Evolutionary conservation across 2,888 invertebrate species (phyloP).

Genomic region (Eremobia ochroleuca): DNA sequence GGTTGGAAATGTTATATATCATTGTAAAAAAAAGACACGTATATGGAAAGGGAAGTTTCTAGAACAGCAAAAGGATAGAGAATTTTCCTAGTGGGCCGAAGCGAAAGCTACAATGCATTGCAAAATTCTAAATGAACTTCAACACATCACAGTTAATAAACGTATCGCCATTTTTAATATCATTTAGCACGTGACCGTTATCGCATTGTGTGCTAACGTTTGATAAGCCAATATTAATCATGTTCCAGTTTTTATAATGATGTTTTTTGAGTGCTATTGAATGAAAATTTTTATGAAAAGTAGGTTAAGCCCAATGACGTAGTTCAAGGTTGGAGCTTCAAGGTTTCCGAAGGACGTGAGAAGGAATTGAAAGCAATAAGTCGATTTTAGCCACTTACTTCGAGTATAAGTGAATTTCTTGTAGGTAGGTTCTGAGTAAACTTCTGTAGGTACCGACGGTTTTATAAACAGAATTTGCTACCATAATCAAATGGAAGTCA

Average conservation of each 20-base stretch:
- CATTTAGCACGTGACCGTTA: constrained; percentile 50
- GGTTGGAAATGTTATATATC: not conserved
- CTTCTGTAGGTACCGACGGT: not conserved
- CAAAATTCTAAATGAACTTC: constrained; percentile 14
- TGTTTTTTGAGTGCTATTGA: constrained; percentile 35
- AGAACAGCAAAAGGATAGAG: not conserved
- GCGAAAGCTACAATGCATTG: not conserved
- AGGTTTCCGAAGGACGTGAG: constrained; percentile 34
- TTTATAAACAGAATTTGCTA: not conserved
- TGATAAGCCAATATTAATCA: constrained; percentile 58
- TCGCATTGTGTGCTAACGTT: constrained; percentile 48
- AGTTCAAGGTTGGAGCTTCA: constrained; percentile 44
- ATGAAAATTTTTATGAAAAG: constrained; percentile 21
- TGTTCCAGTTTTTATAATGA: constrained; percentile 30
- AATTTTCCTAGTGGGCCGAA: not conserved
- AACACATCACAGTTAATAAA: constrained; percentile 32
- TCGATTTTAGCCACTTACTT: constrained; percentile 34
- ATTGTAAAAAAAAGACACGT: not conserved
- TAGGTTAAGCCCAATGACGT: constrained; percentile 40
- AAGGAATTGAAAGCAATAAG: constrained; percentile 36
- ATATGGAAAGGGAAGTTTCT: not conserved
- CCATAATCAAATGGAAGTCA: not conserved
- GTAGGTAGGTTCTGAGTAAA: not conserved
- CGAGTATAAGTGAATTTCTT: constrained; percentile 40
- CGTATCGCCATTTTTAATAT: constrained; percentile 52